Conservation (phyloP, 2,888 invertebrate genomes). For the Cremastobaeus sp. region DNA sequence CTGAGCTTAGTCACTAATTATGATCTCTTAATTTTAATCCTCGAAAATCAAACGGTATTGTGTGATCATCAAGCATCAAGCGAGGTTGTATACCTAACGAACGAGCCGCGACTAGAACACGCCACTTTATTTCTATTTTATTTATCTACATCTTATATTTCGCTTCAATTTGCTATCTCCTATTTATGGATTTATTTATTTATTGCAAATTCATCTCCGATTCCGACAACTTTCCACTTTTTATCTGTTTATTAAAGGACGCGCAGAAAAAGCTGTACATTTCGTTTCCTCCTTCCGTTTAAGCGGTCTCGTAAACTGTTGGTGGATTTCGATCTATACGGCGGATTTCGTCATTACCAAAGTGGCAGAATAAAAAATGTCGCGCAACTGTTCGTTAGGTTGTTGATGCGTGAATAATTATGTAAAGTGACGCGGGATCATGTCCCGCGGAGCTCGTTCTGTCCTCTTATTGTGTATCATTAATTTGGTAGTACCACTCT, state of each 20-base stretch:
- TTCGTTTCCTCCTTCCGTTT: constrained; percentile 60
- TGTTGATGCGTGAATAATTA: constrained; percentile 46
- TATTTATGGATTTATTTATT: too few relatives aligned
- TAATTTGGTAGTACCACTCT: constrained; percentile 74
- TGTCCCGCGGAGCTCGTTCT: constrained; percentile 59
- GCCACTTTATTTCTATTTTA: too few relatives aligned
- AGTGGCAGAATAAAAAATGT: constrained; percentile 35
- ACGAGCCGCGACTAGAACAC: too few relatives aligned
- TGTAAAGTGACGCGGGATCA: constrained; percentile 42
- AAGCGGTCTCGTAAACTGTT: constrained; percentile 59
- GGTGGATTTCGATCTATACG: constrained; percentile 53
- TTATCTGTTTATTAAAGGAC: constrained; percentile 10
- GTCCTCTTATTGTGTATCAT: constrained; percentile 73
- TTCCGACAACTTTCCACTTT: too few relatives aligned
- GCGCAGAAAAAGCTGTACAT: constrained; percentile 20
- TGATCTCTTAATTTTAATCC: constrained; percentile 57
- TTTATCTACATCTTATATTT: too few relatives aligned
- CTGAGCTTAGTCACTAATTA: constrained; percentile 36
- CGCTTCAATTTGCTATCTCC: too few relatives aligned
- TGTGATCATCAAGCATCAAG: constrained; percentile 26
- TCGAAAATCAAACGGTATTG: constrained; percentile 58
- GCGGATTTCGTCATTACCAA: constrained; percentile 16
- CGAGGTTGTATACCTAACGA: constrained; percentile 35
- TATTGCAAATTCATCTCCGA: too few relatives aligned
- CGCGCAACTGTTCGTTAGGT: constrained; percentile 31